A percentile compares a stretch with the other conserved stretches of the same genome.
phyloP scores from a whole-genome alignment of 2,888 invertebrate genomes.

The Cantharis rufa region DNA sequence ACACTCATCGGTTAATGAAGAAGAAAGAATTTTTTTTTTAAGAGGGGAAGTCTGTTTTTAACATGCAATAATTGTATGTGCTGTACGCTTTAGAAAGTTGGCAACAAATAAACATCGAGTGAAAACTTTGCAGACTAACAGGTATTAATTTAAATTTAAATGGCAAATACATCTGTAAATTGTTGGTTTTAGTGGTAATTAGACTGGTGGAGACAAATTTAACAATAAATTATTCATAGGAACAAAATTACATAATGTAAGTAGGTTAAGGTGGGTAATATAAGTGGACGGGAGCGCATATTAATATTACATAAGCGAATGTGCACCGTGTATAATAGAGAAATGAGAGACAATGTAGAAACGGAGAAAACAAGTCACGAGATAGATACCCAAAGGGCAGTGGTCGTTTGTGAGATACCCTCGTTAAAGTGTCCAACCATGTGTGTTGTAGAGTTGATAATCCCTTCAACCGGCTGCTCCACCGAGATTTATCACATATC shows the following conservation, averaged over 20 bases:
- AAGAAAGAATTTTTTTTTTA: neutral
- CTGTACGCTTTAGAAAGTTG: neutral
- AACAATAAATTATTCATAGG: neutral
- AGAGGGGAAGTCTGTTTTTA: neutral
- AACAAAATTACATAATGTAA: neutral
- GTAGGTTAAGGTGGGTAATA: neutral
- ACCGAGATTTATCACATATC: conserved; percentile 38
- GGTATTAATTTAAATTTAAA: neutral
- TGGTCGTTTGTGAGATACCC: conserved; percentile 24
- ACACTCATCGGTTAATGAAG: neutral
- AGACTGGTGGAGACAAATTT: neutral
- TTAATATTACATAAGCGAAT: neutral
- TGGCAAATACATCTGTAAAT: neutral
- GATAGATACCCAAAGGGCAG: conserved; percentile 7
- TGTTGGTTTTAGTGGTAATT: neutral
- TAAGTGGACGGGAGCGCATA: neutral
- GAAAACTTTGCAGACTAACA: neutral
- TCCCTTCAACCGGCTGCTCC: conserved; percentile 36
- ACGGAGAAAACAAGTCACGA: neutral
- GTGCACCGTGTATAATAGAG: neutral
- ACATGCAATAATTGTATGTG: neutral
- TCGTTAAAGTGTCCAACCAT: conserved; percentile 33
- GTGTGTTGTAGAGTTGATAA: conserved; percentile 37
- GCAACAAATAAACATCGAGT: neutral
- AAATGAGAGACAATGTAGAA: neutral